Evolutionary conservation across 23 tunicate genomes (phyloP), one percentile per base, ranked within the genome.

Genomic region (Halocynthia roretzi): DNA sequence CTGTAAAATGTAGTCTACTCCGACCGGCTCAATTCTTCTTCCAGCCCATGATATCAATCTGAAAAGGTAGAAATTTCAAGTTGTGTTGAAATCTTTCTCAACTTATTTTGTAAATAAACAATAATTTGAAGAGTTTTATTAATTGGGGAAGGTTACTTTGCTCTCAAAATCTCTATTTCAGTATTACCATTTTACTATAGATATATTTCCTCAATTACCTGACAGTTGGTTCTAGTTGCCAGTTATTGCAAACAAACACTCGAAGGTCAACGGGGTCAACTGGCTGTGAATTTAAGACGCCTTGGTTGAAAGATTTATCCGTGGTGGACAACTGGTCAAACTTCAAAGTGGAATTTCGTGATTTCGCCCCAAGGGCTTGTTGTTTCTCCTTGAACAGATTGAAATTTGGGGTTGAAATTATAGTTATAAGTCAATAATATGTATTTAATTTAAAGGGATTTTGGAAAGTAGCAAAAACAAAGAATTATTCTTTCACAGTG

Each of bases 1-100:
- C 68, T 88, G 87, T 8, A 94, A 68, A 68, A 94, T 86, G 77
- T 84, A 94, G 55, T 94, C 99, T 20, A 94, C 99, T 52, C 99
- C 99, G 7, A 81, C 87, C 6, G 95, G 91, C 49, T 94, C 99
- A 66, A 94, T 88, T 49, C 85, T 63, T 8, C 87, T 77, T 0
- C 98, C 98, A 51, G 89, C 98, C 98, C 98, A 92, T 7, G 98
- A 92, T 17, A 92, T 92, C 14, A 92, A 78, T 53, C 98, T 88
- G 84, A 10, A 67, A 56, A 52, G 64, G 64, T 58, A 14, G 64
- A 58, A n/a, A 58, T 14, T 58, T 58, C 44, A 31, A 31, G n/a
- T n/a, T n/a, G n/a, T n/a, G n/a, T n/a, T n/a, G n/a, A n/a, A n/a
- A n/a, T n/a, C n/a, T n/a, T n/a, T n/a, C n/a, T n/a, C n/a, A n/a